Conservation (phyloP, 2,113 vertebrate genomes). For the Rhegmatorhina hoffmannsi region DNA sequence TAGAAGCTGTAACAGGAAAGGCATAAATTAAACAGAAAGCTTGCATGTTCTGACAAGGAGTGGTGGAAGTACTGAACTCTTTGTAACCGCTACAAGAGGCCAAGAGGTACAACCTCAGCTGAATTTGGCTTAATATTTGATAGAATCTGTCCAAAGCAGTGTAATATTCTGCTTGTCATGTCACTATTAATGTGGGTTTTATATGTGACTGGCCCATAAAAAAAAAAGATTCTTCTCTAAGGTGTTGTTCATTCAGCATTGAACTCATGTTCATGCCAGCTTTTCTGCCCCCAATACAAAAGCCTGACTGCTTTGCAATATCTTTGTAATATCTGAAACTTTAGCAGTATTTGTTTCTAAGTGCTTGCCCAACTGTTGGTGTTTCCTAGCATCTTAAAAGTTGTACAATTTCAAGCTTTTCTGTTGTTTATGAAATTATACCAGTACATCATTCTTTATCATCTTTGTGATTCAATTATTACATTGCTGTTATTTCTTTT, state of each 20-base stretch:
- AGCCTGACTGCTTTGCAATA: not conserved
- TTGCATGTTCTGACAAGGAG: slow-evolving; percentile 4
- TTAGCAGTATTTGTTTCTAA: not conserved
- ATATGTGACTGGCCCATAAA: not conserved
- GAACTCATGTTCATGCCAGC: not conserved
- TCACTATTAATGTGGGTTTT: not conserved
- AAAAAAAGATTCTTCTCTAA: not conserved
- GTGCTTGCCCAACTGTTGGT: not conserved
- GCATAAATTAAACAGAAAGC: slow-evolving; percentile 10
- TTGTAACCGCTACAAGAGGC: not conserved
- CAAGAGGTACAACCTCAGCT: not conserved
- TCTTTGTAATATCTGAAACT: not conserved
- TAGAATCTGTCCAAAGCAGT: not conserved
- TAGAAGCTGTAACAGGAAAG: not conserved
- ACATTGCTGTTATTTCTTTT: not conserved
- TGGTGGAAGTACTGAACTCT: not conserved
- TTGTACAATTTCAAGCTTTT: not conserved
- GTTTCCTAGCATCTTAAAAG: not conserved
- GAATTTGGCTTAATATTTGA: slow-evolving; percentile 1
- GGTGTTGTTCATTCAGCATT: not conserved
- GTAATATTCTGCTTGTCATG: slow-evolving; percentile 4
- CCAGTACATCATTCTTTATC: not conserved
- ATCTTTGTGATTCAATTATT: not conserved
- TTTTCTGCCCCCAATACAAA: not conserved
- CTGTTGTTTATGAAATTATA: not conserved